Evolutionary conservation across 2,797 vertebrate genomes (phyloP), one percentile per base, ranked within the genome.

Genomic region (Hyperoplus immaculatus): DNA sequence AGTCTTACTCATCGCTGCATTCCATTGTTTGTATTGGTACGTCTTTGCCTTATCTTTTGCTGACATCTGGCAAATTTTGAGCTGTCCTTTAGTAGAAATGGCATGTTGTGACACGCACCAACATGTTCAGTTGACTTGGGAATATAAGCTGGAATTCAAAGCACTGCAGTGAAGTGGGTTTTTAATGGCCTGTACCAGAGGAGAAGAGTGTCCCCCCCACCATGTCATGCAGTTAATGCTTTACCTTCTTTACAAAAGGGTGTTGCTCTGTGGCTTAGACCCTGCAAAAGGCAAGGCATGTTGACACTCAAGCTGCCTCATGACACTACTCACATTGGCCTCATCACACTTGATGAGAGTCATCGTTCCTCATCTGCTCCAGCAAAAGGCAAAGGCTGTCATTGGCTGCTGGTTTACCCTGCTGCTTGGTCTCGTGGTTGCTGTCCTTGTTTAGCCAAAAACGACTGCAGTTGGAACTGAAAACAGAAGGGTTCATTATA

Each of bases 391-490:
- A 50, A 39, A 58, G 69, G 38, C 57, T 75, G 75, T 81, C 43
- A 58, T 81, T 78, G 8, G 49, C 75, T 29, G 38, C 61, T 75
- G 53, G 59, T 65, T 55, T 82, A 16, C 38, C 69, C 59, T 69
- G 57, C 72, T 81, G 59, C 65, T 67, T 2, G 1, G 49, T 61
- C 74, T 78, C 1, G 1, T 67, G 47, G 46, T 21, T 0, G 1
- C 46, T 75, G 72, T 77, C 66, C 51, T 73, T 90, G 88, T 93
- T 92, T 90, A 84, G 67, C 75, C 66, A 78, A 58, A 88, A 88
- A 91, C 70, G 0, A 43, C 15, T 74, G 42, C 41, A 64, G 63
- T 80, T 86, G 64, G 60, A 77, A 76, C 58, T 78, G 12, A 63
- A 84, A 92, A 91, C 88, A 81, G 41, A 49, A 12, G 4, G 16